phyloP scores from a whole-genome alignment of 1,140 invertebrate species.

The Zaprionus capensis region DNA sequence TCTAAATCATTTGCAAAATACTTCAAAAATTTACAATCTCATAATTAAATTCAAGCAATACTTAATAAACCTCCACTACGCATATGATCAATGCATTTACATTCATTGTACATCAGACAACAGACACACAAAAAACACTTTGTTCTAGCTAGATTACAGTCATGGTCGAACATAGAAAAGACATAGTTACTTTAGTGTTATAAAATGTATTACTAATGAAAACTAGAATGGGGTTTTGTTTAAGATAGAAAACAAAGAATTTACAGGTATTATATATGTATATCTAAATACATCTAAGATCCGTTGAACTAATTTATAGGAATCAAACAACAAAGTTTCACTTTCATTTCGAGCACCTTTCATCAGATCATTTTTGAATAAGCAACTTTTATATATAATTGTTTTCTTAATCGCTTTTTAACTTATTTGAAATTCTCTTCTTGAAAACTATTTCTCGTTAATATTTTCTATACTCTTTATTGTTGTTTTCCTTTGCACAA shows the following conservation, averaged over 20 bases:
- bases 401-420: constrained; percentile 20
- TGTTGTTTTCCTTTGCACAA: constrained; percentile 12
- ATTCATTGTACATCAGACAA: constrained; percentile 30
- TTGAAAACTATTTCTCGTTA: background rate
- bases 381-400: background rate
- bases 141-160: constrained; percentile 3
- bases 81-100: constrained; percentile 20
- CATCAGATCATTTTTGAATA: background rate
- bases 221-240: background rate
- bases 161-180: background rate
- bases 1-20: constrained; percentile 33
- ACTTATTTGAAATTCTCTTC: constrained; percentile 3
- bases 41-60: constrained; percentile 9
- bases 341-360: background rate
- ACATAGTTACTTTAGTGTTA: background rate
- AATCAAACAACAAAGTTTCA: background rate
- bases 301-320: background rate
- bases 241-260: no score
- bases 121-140: constrained; percentile 1
- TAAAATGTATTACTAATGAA: no score
- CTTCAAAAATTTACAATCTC: constrained; percentile 20
- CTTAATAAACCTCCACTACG: constrained; percentile 1
- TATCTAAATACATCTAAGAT: no score
- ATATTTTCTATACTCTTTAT: constrained; percentile 5
- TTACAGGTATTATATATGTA: no score